Conservation (phyloP, 2,888 invertebrate species). For the Melanophora roralis region DNA sequence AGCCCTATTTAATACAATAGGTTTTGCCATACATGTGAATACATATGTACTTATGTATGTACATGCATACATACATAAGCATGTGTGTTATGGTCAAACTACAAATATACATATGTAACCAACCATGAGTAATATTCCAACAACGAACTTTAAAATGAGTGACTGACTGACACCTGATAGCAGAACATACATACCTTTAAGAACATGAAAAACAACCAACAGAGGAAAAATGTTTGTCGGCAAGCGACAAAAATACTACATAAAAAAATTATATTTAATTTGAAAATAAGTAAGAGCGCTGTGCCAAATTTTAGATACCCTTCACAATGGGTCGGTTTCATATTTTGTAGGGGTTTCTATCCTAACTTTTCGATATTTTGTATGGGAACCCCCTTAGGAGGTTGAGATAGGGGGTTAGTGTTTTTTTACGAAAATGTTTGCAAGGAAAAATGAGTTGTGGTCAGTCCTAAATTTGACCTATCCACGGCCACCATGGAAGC, state of each 20-base stretch:
- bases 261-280: neutral
- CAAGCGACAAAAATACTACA: slow-evolving; percentile 12
- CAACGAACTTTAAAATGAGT: slow-evolving; percentile 32
- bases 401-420: too few species aligned
- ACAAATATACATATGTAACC: neutral
- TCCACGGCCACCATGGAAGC: too few species aligned
- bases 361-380: too few species aligned
- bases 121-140: slow-evolving; percentile 34
- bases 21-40: slow-evolving; percentile 30
- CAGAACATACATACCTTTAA: neutral
- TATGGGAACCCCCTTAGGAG: too few species aligned
- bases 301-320: too few species aligned
- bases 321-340: too few species aligned
- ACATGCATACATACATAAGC: too few species aligned
- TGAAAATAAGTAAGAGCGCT: neutral
- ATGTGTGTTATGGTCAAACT: neutral
- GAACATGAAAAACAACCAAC: neutral
- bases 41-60: too few species aligned
- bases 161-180: slow-evolving; percentile 38
- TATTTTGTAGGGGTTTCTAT: too few species aligned
- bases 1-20: slow-evolving; percentile 1
- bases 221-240: slow-evolving; percentile 37
- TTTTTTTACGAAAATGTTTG: too few species aligned
- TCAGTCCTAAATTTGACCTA: too few species aligned
- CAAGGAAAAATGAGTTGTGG: too few species aligned